Conservation (phyloP, 2,888 invertebrate genomes). For the Zaprionus bogoriensis region DNA sequence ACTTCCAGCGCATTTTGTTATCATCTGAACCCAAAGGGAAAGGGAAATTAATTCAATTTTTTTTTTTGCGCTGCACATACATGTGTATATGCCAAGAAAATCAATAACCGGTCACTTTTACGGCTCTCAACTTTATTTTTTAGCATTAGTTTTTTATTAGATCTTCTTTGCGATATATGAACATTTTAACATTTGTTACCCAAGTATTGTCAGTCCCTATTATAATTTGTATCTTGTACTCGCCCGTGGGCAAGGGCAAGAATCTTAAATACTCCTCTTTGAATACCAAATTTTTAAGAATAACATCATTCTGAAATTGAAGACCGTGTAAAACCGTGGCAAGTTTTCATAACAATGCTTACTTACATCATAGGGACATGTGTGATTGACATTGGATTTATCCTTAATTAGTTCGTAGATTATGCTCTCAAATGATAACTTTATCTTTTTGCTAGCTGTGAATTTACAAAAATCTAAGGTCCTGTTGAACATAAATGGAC, state of each 20-base stretch:
- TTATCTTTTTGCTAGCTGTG: not conserved
- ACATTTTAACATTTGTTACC: too few relatives aligned
- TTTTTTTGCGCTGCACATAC: constrained; percentile 19
- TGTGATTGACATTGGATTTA: not conserved
- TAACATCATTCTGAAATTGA: not conserved
- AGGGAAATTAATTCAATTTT: constrained; percentile 38
- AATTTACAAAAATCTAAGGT: not conserved
- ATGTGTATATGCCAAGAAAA: constrained; percentile 17
- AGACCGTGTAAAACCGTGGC: not conserved
- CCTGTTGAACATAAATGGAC: not conserved
- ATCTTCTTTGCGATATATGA: too few relatives aligned
- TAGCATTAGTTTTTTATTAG: too few relatives aligned
- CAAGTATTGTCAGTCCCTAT: not conserved
- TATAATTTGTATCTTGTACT: not conserved
- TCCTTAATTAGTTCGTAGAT: not conserved
- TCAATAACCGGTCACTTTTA: too few relatives aligned
- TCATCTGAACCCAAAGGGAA: constrained; percentile 12
- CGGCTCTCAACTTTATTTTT: too few relatives aligned
- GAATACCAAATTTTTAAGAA: not conserved
- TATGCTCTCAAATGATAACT: not conserved
- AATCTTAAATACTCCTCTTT: not conserved
- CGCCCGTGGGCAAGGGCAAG: not conserved
- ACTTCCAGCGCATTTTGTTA: constrained; percentile 25
- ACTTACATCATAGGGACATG: not conserved
- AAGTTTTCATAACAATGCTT: not conserved